A percentile compares a stretch with the other conserved stretches of the same genome.
These are phyloP conservation scores for Cyprinodon diabolis DNA, from an alignment of 2,797 vertebrate species.

Conservation along the genomic window DNA sequence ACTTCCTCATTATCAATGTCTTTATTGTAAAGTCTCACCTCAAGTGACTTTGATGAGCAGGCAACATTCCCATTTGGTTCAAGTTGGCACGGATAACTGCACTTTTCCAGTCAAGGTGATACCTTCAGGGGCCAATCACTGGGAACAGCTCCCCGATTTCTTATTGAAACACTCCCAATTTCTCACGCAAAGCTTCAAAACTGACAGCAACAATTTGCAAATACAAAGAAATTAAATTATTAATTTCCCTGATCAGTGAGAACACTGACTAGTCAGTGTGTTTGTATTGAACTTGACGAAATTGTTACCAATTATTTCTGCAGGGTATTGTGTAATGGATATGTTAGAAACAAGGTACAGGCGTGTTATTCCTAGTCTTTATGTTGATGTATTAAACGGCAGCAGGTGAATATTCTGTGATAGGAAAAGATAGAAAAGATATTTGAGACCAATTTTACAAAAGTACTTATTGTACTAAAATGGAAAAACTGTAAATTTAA, in stretches of 20 bases:
- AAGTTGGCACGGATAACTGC: neutral
- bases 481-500: too few species aligned
- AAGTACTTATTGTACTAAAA: too few species aligned
- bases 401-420: neutral
- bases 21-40: neutral
- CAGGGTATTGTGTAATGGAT: neutral
- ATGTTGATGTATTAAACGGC: neutral
- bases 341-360: neutral
- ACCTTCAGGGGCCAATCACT: neutral
- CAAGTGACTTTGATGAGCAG: neutral
- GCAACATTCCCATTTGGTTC: too few species aligned
- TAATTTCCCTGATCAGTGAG: neutral
- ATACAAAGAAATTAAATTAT: neutral
- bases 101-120: neutral
- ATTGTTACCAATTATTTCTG: neutral
- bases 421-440: too few species aligned
- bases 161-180: neutral
- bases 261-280: neutral
- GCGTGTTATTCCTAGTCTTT: neutral
- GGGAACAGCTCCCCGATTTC: neutral
- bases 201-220: conserved; percentile 3
- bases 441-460: too few species aligned
- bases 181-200: neutral
- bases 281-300: too few species aligned
- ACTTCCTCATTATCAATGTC: too few species aligned